Conservation (phyloP, 2,797 vertebrate species). For the Premnoplex brunnescens region DNA sequence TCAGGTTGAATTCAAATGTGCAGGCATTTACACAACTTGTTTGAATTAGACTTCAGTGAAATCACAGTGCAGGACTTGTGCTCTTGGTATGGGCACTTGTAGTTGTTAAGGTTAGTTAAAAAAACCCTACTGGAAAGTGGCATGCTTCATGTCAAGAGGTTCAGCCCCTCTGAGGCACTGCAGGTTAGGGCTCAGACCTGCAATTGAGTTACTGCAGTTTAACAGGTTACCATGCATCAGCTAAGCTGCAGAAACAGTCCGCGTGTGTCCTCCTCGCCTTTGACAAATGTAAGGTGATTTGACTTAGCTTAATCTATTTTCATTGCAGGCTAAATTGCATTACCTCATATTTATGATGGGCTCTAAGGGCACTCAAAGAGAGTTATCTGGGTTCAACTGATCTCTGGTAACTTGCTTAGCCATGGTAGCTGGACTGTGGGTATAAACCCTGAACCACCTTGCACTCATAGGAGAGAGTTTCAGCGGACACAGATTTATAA, state of each 20-base stretch:
- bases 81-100: neutral
- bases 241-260: constrained; percentile 20
- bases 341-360: constrained; percentile 63
- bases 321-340: constrained; percentile 65
- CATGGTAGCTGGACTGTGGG: constrained; percentile 10
- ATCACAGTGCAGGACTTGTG: neutral
- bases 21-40: neutral
- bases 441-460: constrained; percentile 28
- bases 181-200: constrained; percentile 38
- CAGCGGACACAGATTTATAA: neutral
- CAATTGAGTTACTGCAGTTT: constrained; percentile 59
- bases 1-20: neutral
- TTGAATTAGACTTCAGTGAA: neutral
- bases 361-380: constrained; percentile 55
- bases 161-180: neutral
- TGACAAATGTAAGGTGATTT: constrained; percentile 64
- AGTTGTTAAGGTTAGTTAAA: neutral
- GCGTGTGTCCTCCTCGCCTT: constrained; percentile 36
- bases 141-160: neutral
- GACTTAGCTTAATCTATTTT: constrained; percentile 69
- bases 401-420: constrained; percentile 63
- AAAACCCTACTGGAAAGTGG: neutral
- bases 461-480: neutral
- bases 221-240: constrained; percentile 25
- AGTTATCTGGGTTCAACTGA: constrained; percentile 38